Evolutionary conservation across 2,888 invertebrate genomes (phyloP).

Genomic region (Anodontia alba): DNA sequence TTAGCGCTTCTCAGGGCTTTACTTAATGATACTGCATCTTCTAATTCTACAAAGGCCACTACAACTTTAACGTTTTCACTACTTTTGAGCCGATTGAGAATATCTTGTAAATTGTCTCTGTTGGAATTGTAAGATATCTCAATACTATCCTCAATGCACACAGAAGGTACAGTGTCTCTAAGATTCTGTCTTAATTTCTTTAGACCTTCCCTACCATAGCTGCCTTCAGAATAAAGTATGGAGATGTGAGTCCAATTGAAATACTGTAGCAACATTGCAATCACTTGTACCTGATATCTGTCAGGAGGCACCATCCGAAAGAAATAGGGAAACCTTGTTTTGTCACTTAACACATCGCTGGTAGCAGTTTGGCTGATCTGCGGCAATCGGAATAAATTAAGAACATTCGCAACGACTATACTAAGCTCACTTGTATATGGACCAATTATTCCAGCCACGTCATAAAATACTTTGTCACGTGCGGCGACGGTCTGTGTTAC

Average conservation of each 20-base stretch:
- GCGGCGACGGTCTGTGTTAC: neutral
- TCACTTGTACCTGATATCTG: slow-evolving; percentile 74
- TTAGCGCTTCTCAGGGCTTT: slow-evolving; percentile 59
- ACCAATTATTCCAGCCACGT: slow-evolving; percentile 78
- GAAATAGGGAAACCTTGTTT: slow-evolving; percentile 76
- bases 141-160: slow-evolving; percentile 73
- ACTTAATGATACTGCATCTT: slow-evolving; percentile 67
- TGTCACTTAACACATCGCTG: slow-evolving; percentile 77
- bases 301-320: slow-evolving; percentile 80
- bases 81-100: slow-evolving; percentile 27
- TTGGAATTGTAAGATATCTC: slow-evolving; percentile 49
- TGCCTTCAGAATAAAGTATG: slow-evolving; percentile 90
- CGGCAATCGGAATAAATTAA: slow-evolving; percentile 74
- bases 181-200: slow-evolving; percentile 53
- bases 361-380: slow-evolving; percentile 79
- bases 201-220: slow-evolving; percentile 76
- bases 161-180: slow-evolving; percentile 11
- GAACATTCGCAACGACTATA: slow-evolving; percentile 75
- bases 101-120: slow-evolving; percentile 25
- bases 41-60: slow-evolving; percentile 76
- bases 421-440: slow-evolving; percentile 76
- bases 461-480: slow-evolving; percentile 57
- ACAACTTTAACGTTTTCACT: slow-evolving; percentile 68
- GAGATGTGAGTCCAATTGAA: slow-evolving; percentile 92
- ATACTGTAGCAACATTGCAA: slow-evolving; percentile 69